Conservation (phyloP, 92 coral and sea anemone species). For the Plumapathes pennacea region DNA sequence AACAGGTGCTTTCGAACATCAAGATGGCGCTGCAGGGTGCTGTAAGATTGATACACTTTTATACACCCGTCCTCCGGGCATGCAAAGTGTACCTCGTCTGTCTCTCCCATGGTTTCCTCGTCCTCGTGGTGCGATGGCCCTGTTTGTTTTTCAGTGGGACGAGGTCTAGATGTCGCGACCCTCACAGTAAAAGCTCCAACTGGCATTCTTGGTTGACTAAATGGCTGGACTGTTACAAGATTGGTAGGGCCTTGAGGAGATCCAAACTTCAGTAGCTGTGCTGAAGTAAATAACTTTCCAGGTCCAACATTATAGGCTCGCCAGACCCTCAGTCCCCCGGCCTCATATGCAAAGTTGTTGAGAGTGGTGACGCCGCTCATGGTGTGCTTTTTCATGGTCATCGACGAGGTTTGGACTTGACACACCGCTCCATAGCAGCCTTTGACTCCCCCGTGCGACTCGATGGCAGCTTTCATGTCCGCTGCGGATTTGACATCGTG, state of each 20-base stretch:
- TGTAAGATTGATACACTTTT: conserved; percentile 5
- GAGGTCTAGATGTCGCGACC: neutral
- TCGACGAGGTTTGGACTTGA: neutral
- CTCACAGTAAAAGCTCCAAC: neutral
- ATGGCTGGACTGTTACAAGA: neutral
- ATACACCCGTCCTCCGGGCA: conserved; percentile 38
- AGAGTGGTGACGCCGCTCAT: conserved; percentile 18
- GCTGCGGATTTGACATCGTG: conserved; percentile 17
- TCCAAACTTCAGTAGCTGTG: conserved; percentile 2
- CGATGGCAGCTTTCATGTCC: conserved; percentile 9
- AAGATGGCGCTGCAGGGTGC: conserved; percentile 21
- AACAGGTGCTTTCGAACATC: conserved; percentile 28
- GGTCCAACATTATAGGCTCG: conserved; percentile 13
- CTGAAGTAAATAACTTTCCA: conserved; percentile 4
- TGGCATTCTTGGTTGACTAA: conserved; percentile 1
- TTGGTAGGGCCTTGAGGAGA: conserved; percentile 13
- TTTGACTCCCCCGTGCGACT: conserved; percentile 21
- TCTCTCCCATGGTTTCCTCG: neutral
- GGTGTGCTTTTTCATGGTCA: conserved; percentile 15
- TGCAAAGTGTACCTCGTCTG: neutral
- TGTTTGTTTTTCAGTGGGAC: neutral
- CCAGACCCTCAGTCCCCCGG: conserved; percentile 23
- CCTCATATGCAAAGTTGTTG: conserved; percentile 17
- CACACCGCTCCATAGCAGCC: conserved; percentile 6
- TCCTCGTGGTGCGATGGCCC: neutral